Percentiles rank a stretch among this genome's conserved stretches.
These are phyloP conservation scores for Poeciliopsis presidionis DNA, from an alignment of 2,797 vertebrate genomes.

Conservation along the genomic window DNA sequence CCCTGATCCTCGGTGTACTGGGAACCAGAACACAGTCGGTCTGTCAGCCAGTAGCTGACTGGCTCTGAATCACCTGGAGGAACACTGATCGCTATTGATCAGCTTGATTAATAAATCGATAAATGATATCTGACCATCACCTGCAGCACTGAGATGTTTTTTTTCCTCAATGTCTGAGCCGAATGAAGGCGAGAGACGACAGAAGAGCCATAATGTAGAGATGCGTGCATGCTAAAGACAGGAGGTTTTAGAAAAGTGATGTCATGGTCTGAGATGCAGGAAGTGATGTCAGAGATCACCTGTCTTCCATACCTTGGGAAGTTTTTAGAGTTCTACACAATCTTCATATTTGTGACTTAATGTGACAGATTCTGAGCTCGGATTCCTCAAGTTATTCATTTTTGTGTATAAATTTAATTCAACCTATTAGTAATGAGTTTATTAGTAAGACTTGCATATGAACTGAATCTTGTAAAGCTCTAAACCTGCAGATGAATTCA, in stretches of 20 bases:
- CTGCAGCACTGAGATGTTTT: neutral
- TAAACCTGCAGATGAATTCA: too few relatives aligned
- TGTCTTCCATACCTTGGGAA: too few relatives aligned
- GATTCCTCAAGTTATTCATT: too few relatives aligned
- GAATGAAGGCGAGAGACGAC: neutral
- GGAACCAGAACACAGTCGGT: neutral
- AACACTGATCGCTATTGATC: neutral
- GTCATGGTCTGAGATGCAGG: too few relatives aligned
- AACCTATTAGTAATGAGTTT: too few relatives aligned
- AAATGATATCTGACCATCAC: neutral
- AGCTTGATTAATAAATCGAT: neutral
- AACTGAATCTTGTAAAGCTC: too few relatives aligned
- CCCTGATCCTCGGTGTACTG: conserved; percentile 91
- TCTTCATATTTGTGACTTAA: too few relatives aligned
- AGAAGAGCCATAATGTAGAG: neutral
- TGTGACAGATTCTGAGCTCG: too few relatives aligned
- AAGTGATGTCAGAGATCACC: neutral
- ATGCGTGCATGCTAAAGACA: neutral
- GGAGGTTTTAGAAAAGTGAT: neutral
- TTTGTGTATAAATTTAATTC: too few relatives aligned
- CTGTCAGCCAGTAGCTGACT: neutral
- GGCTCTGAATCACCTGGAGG: neutral
- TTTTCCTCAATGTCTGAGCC: neutral
- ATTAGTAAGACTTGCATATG: too few relatives aligned
- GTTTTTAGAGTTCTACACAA: too few relatives aligned